phyloP scores from a whole-genome alignment of 1,140 invertebrate species.

The Macrobrachium rosenbergii region DNA sequence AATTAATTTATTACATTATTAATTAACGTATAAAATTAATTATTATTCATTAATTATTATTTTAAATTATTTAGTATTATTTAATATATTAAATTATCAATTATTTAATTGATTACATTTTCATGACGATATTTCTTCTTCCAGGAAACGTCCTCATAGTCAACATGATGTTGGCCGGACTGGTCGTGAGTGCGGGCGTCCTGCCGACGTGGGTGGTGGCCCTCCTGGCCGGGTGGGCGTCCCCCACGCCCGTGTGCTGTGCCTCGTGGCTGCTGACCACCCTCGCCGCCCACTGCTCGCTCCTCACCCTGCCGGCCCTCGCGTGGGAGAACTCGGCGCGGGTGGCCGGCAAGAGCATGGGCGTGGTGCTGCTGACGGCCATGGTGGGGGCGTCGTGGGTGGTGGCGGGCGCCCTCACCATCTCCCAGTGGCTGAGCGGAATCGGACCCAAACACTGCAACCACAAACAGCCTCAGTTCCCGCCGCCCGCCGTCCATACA shows the following conservation, averaged over 20 bases:
- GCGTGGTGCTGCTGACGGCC: conserved; percentile 69
- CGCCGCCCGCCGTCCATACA: conserved; percentile 71
- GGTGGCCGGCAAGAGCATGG: conserved; percentile 70
- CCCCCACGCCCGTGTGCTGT: conserved; percentile 76
- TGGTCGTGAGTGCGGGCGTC: conserved; percentile 80
- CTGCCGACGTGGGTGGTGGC: conserved; percentile 79
- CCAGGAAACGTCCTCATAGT: conserved; percentile 84
- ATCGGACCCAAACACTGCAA: conserved; percentile 71
- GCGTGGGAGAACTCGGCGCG: conserved; percentile 73
- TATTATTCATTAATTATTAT: no score
- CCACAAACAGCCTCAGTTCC: conserved; percentile 22
- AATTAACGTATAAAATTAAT: no score
- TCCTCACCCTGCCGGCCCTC: conserved; percentile 77
- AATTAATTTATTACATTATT: no score
- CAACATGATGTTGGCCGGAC: conserved; percentile 82
- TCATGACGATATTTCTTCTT: conserved; percentile 36
- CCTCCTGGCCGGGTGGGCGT: conserved; percentile 76
- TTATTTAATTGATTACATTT: no score
- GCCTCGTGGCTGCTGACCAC: conserved; percentile 79
- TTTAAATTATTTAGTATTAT: no score
- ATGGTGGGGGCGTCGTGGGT: conserved; percentile 60
- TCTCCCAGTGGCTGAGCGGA: conserved; percentile 58
- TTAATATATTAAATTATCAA: no score
- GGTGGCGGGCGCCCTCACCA: conserved; percentile 66
- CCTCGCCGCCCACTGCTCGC: conserved; percentile 78